Evolutionary conservation across 2,888 invertebrate genomes (phyloP).

Genomic region (Ctena decussata): DNA sequence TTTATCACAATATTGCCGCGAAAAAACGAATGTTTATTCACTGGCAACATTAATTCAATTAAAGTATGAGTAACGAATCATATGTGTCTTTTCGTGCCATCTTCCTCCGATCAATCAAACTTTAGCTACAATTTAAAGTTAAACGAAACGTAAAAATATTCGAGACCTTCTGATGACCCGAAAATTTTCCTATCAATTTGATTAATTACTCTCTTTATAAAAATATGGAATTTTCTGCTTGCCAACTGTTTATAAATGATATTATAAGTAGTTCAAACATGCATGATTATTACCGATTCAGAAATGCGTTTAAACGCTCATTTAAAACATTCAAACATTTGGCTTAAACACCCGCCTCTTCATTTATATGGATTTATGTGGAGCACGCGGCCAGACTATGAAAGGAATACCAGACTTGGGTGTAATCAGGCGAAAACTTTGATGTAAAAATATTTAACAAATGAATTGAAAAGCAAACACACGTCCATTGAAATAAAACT

Average conservation of each 20-base stretch:
- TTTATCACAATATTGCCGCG: too few relatives aligned
- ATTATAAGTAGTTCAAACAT: constrained; percentile 14
- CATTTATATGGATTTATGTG: constrained; percentile 12
- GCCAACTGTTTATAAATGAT: constrained; percentile 14
- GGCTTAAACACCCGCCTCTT: constrained; percentile 7
- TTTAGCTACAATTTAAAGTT: constrained; percentile 4
- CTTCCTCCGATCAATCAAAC: constrained; percentile 1
- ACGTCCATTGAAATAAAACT: not conserved
- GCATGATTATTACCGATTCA: constrained; percentile 11
- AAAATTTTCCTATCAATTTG: not conserved
- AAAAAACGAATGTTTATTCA: too few relatives aligned
- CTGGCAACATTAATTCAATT: too few relatives aligned
- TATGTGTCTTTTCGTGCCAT: not conserved
- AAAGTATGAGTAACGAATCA: not conserved
- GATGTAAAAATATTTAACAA: constrained; percentile 16
- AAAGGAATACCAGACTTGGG: not conserved
- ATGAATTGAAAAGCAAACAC: constrained; percentile 12
- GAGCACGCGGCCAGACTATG: not conserved
- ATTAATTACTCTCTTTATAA: constrained; percentile 14
- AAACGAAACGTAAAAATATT: constrained; percentile 4
- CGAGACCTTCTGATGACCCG: constrained; percentile 6
- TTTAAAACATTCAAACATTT: constrained; percentile 12
- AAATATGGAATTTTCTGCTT: constrained; percentile 17
- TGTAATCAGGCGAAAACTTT: constrained; percentile 4
- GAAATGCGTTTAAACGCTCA: constrained; percentile 7